These are phyloP conservation scores for Nycticryphes semicollaris DNA, from an alignment of 2,113 vertebrate genomes.

Conservation along the genomic window DNA sequence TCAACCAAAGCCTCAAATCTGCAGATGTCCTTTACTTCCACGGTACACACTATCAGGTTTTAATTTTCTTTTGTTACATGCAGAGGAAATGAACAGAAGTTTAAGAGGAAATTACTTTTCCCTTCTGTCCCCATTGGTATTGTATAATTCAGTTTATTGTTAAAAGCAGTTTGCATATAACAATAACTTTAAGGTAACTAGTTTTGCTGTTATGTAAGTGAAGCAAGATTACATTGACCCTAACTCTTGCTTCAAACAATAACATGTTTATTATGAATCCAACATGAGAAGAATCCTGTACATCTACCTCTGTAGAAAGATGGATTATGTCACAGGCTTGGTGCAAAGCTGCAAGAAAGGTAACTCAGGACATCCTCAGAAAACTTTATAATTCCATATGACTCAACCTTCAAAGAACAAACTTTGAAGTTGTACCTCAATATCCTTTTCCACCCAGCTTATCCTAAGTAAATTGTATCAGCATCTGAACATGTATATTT, in stretches of 20 bases:
- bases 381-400: not conserved
- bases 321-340: not conserved
- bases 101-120: conserved; percentile 43
- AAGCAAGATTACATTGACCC: not conserved
- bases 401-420: not conserved
- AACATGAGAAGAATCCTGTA: not conserved
- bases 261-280: not conserved
- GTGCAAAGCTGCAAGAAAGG: not conserved
- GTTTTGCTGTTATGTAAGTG: not conserved
- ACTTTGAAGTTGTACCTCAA: not conserved
- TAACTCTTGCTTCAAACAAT: not conserved
- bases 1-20: not conserved
- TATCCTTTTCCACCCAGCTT: not conserved
- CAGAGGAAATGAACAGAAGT: conserved; percentile 2
- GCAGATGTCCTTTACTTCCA: not conserved
- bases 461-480: not conserved
- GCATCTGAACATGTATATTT: not conserved
- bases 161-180: not conserved
- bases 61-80: not conserved
- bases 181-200: not conserved
- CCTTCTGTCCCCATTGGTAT: not conserved
- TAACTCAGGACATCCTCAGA: not conserved
- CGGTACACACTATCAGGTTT: not conserved
- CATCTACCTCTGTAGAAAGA: not conserved
- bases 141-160: not conserved